These are phyloP conservation scores for Troides oblongomaculatus DNA, from an alignment of 2,888 invertebrate genomes.

Conservation along the genomic window DNA sequence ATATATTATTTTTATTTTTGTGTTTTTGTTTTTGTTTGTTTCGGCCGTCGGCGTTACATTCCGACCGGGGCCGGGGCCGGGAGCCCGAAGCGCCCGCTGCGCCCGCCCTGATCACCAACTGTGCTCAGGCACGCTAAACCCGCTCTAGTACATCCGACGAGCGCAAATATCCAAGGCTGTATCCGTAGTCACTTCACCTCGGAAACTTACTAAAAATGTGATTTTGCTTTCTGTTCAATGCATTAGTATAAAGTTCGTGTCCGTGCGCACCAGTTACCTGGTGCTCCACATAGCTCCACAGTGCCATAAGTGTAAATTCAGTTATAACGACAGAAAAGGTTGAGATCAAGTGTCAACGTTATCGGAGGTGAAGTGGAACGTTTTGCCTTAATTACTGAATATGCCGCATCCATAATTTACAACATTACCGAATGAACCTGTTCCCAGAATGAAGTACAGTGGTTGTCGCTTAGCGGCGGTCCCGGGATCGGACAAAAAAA, in stretches of 20 bases:
- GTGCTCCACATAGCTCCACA: no score
- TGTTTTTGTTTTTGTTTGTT: conserved; percentile 57
- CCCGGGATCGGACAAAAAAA: conserved; percentile 21
- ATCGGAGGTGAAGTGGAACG: no score
- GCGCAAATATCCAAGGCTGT: no score
- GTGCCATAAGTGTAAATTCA: no score
- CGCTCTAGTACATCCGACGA: no score
- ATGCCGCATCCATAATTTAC: conserved; percentile 44
- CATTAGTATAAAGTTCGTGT: no score
- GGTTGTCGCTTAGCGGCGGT: conserved; percentile 69
- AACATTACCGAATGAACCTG: conserved; percentile 44
- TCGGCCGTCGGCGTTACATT: conserved; percentile 59
- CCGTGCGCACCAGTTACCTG: no score
- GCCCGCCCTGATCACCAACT: conserved; percentile 11
- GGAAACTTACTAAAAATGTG: no score
- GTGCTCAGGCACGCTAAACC: neutral
- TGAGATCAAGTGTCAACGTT: no score
- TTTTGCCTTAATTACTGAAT: neutral
- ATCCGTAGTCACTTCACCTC: no score
- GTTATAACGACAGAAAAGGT: no score
- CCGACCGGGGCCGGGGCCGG: conserved; percentile 42
- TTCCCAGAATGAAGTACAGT: conserved; percentile 73
- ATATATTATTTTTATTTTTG: conserved; percentile 48
- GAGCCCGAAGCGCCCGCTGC: conserved; percentile 34
- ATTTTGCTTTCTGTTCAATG: no score